Evolutionary conservation across 2,113 vertebrate species (phyloP).

Genomic region (Herpailurus yagouaroundi): DNA sequence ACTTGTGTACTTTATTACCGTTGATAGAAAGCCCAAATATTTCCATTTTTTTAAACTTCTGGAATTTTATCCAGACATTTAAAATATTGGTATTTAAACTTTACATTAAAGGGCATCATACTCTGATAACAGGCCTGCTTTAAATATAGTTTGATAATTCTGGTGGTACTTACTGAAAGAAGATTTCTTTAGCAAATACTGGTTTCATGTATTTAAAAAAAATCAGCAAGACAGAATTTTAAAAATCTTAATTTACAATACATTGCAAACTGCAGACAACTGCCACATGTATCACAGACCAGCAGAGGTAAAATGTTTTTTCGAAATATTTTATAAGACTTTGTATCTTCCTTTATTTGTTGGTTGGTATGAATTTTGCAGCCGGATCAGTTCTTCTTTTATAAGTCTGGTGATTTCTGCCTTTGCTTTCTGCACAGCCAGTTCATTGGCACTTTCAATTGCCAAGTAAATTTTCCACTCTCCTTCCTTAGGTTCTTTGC

Average conservation of each 20-base stretch:
- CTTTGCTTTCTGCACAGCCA: too few species aligned
- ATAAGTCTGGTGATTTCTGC: too few species aligned
- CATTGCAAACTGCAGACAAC: conserved; percentile 85
- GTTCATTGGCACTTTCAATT: conserved; percentile 88
- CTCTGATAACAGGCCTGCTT: conserved; percentile 75
- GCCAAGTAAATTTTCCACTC: conserved; percentile 99
- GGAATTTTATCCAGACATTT: too few species aligned
- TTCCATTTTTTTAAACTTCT: too few species aligned
- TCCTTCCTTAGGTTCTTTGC: conserved; percentile 99
- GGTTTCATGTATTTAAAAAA: conserved; percentile 83
- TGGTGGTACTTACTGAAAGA: conserved; percentile 76
- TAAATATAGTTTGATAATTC: conserved; percentile 77
- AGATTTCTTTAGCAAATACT: conserved; percentile 82
- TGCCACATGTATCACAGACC: conserved; percentile 82
- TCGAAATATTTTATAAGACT: conserved; percentile 91
- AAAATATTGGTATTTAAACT: too few species aligned
- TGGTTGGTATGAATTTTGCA: conserved; percentile 99
- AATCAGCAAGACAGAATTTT: conserved; percentile 82
- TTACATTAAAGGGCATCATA: too few species aligned
- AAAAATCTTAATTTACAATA: conserved; percentile 86
- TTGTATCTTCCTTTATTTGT: conserved; percentile 99
- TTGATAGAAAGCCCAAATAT: too few species aligned
- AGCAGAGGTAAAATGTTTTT: conserved; percentile 74
- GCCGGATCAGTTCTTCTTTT: too few species aligned
- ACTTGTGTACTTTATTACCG: too few species aligned